Evolutionary conservation across 2,113 vertebrate species (phyloP).

Genomic region (Rhinolophus sinicus): DNA sequence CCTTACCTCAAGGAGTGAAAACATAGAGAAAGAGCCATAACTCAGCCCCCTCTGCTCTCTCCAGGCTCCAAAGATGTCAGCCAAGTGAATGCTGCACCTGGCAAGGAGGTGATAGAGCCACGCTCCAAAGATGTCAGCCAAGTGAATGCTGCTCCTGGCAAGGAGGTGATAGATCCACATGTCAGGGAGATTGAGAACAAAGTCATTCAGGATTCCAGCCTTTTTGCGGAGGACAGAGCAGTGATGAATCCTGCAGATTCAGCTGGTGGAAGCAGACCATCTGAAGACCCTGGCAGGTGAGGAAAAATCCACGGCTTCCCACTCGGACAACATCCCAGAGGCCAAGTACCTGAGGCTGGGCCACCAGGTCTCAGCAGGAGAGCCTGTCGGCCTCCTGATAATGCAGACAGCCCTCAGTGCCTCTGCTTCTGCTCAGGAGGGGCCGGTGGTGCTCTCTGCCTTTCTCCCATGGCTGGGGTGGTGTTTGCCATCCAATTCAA

Average conservation of each 20-base stretch:
- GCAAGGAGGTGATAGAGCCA: not conserved
- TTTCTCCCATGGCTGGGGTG: not conserved
- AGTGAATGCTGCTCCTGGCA: fast-evolving
- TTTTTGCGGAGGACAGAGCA: not conserved
- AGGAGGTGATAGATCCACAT: not conserved
- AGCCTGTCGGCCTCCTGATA: fast-evolving
- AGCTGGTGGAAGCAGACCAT: not conserved
- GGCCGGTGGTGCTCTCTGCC: fast-evolving
- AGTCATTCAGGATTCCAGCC: not conserved
- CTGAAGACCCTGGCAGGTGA: not conserved
- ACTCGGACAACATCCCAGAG: not conserved
- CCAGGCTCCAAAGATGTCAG: not conserved
- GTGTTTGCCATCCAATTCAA: not conserved
- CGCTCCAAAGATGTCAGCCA: not conserved
- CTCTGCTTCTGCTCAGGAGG: not conserved
- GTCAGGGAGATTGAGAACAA: not conserved
- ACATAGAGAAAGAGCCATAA: not conserved
- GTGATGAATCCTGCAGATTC: not conserved
- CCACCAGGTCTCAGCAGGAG: not conserved
- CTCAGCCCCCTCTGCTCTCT: not conserved
- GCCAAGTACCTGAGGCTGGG: not conserved
- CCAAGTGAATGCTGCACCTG: not conserved
- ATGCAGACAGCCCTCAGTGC: not conserved
- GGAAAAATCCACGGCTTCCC: not conserved
- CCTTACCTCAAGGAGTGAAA: not conserved